These are phyloP conservation scores for Malurus leucopterus DNA, from an alignment of 2,797 vertebrate species.

Conservation along the genomic window DNA sequence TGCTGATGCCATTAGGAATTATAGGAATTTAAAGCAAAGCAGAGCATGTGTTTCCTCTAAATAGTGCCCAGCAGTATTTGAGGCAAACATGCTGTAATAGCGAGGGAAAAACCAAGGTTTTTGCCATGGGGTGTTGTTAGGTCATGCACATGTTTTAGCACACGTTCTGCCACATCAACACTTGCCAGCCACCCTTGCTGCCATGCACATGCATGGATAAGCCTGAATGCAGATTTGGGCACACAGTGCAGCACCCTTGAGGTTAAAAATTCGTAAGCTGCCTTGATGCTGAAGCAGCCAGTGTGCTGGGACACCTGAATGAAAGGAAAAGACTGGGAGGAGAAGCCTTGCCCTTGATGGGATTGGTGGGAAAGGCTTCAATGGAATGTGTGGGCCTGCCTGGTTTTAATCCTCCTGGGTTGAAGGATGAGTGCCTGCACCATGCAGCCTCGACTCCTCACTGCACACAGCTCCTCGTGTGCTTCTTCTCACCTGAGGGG, in stretches of 20 bases:
- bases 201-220: background rate
- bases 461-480: background rate
- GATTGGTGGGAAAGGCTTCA: background rate
- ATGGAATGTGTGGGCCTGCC: background rate
- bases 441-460: accelerated
- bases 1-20: background rate
- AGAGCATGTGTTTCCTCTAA: background rate
- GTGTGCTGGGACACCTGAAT: background rate
- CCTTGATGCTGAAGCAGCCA: background rate
- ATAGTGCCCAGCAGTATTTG: background rate
- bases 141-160: background rate
- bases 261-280: background rate
- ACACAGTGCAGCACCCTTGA: background rate
- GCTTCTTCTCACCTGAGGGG: background rate
- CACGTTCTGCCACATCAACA: background rate
- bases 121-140: background rate
- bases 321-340: background rate
- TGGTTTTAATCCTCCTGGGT: background rate
- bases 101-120: background rate
- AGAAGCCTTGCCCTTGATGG: background rate
- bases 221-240: background rate
- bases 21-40: background rate
- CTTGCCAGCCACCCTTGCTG: background rate
- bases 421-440: accelerated
- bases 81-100: background rate